A percentile compares a stretch with the other conserved stretches of the same genome.
Conservation (phyloP, 2,113 vertebrate genomes). For the rabbit (Oryctolagus cuniculus) region mOryCun1.1 NC_091438.1:134685501-134686000, state of each 20-base stretch:
- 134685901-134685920: background rate
- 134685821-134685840: background rate
- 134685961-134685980: background rate
- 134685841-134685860: background rate
- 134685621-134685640: constrained; percentile 31
- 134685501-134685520: background rate
- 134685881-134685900: background rate
- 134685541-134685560: background rate
- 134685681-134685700: constrained; percentile 15
- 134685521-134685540: background rate
- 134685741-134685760: background rate
- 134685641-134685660: background rate
- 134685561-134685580: background rate
- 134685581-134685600: background rate
- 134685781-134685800: background rate
- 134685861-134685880: background rate
- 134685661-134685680: constrained; percentile 11
- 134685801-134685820: background rate
- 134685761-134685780: background rate
- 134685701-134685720: background rate
- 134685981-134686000: background rate
- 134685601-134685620: background rate
- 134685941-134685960: background rate
- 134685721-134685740: background rate
- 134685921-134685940: background rate